Evolutionary conservation across 2,113 vertebrate genomes (phyloP).

Genomic region (Percina caprodes): DNA sequence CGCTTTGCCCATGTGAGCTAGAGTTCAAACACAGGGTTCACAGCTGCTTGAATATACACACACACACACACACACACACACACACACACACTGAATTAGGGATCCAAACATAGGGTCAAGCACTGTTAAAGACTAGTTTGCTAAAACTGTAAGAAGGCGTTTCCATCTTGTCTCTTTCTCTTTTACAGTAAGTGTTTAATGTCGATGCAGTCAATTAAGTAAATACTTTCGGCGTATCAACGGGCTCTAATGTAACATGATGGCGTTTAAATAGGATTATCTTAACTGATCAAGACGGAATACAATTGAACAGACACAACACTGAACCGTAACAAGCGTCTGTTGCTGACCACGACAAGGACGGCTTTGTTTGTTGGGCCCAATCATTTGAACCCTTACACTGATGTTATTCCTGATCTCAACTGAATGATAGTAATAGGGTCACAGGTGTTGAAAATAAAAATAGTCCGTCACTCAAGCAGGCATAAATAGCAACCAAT

Average conservation of each 20-base stretch:
- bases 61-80: constrained; percentile 30
- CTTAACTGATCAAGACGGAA: constrained; percentile 13
- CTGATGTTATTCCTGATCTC: constrained; percentile 37
- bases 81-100: background rate
- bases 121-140: background rate
- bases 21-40: constrained; percentile 78
- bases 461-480: constrained; percentile 15
- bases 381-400: background rate
- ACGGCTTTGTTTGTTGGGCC: constrained; percentile 32
- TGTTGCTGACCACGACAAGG: constrained; percentile 39
- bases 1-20: constrained; percentile 79
- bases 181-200: background rate
- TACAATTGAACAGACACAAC: background rate
- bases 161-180: background rate
- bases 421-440: constrained; percentile 8
- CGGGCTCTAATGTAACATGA: constrained; percentile 10
- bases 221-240: background rate
- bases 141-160: background rate
- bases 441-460: constrained; percentile 23
- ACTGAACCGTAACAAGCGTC: constrained; percentile 14
- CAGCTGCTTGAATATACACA: constrained; percentile 64
- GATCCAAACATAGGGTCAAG: too few species aligned
- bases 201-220: background rate
- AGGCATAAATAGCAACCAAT: background rate
- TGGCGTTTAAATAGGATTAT: constrained; percentile 18